A percentile compares a stretch with the other conserved stretches of the same genome.
phyloP scores from a whole-genome alignment of 2,113 vertebrate genomes.

The Muntiacus reevesi region DNA sequence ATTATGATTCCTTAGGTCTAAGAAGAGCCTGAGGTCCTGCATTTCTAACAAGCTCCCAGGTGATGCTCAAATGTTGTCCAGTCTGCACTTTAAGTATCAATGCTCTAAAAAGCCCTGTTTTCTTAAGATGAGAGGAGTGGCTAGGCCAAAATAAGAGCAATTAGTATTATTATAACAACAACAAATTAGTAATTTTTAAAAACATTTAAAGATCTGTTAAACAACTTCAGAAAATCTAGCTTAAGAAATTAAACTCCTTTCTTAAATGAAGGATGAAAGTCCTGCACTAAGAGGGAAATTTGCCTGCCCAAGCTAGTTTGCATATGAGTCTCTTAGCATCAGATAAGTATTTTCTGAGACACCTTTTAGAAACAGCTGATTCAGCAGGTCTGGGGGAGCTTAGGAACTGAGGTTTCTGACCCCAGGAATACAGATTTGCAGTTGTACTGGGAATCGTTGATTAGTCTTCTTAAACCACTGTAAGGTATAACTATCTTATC shows the following conservation, averaged over 20 bases:
- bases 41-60: background rate
- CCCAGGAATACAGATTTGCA: background rate
- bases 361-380: background rate
- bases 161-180: background rate
- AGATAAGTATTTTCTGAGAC: background rate
- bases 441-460: background rate
- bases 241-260: background rate
- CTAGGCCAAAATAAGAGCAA: background rate
- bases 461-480: background rate
- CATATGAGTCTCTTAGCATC: background rate
- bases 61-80: background rate
- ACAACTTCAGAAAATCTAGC: background rate
- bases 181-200: background rate
- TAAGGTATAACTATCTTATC: background rate
- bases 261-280: background rate
- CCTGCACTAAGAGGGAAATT: background rate
- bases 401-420: background rate
- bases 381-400: background rate
- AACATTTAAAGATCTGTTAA: background rate
- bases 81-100: no score
- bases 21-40: background rate
- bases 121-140: background rate
- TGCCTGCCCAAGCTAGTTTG: background rate
- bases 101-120: background rate
- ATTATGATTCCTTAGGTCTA: background rate